A percentile compares a stretch with the other conserved stretches of the same genome.
Conservation (phyloP, 2,888 invertebrate species). For the Muscina levida region DNA sequence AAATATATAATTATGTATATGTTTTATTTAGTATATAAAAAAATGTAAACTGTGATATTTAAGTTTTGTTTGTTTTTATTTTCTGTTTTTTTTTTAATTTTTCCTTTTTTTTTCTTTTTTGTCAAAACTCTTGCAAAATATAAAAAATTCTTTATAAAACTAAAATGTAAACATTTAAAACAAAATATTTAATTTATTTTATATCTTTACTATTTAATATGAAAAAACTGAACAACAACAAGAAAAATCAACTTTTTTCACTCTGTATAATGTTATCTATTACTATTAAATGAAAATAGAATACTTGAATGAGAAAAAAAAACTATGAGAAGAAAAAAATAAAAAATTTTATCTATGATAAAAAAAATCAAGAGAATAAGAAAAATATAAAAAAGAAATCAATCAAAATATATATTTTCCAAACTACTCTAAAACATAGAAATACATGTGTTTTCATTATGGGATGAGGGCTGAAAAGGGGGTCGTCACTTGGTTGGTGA, state of each 20-base stretch:
- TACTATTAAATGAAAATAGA: constrained; percentile 63
- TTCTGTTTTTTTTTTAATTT: constrained; percentile 19
- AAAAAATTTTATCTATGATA: constrained; percentile 54
- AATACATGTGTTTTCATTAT: constrained; percentile 39
- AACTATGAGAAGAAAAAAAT: constrained; percentile 41
- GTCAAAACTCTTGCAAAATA: no score
- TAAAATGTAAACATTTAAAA: constrained; percentile 38
- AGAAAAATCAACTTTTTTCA: constrained; percentile 51
- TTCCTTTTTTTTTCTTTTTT: constrained; percentile 21
- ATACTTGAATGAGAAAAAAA: constrained; percentile 10
- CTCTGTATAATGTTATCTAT: constrained; percentile 50
- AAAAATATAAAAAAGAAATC: constrained; percentile 54
- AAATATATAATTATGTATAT: no score
- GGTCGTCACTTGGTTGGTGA: no score
- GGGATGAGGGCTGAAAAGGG: background rate
- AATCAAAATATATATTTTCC: constrained; percentile 70
- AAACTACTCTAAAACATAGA: constrained; percentile 65
- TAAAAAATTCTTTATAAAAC: constrained; percentile 29
- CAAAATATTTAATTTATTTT: constrained; percentile 51
- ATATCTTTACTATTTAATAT: constrained; percentile 49
- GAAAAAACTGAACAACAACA: background rate
- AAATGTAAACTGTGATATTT: constrained; percentile 77
- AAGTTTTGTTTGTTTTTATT: constrained; percentile 75
- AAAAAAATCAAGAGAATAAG: constrained; percentile 64
- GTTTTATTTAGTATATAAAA: constrained; percentile 61